Base-by-base conservation (phyloP, 2,888 invertebrate species). In the Stenodema calcarata region DNA sequence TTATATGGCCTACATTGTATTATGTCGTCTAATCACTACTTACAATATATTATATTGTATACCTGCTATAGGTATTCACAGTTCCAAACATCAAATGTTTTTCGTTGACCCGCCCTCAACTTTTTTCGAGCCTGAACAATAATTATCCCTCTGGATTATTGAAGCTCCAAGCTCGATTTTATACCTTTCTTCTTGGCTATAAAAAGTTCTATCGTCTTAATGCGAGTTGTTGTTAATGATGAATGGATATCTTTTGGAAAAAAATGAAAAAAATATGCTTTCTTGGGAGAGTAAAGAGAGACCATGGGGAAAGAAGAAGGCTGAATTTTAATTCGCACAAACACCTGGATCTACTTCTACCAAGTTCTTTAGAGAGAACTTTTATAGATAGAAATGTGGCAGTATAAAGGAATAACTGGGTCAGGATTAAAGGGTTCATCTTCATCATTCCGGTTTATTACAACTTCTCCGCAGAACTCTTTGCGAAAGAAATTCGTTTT, bases 221-320 rank as follows among this genome's bases (percentile, higher is more conserved):
- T 80, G 80, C 54, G 80, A 80, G 80, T 80, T 80, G 50, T 80
- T 80, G 54, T 80, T 80, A 62, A 80, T 30, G 62, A 80, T 50
- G 80, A 54, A 80, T 80, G 54, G 62, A 16, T n/a, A 80, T 80
- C 42, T 75, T 44, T 80, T n/a, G n/a, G n/a, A n/a, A n/a, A n/a
- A n/a, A n/a, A n/a, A n/a, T n/a, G n/a, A 30, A 80, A 80, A 47
- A 76, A 80, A 80, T 80, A 80, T 50, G 80, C 80, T 80, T 78
- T 42, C 54, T 30, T 50, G 14, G 27, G 16, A 28, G 16, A 16
- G 27, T 80, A 28, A 50, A 42, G 14, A 23, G 44, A 18, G 14
- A n/a, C 18, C 16, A 30, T 27, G 27, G 44, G 23, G 44, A 18
- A 27, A 9, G 47, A 42, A 78, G 78, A 54, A 54, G 47, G 42